These are phyloP conservation scores for Molanna angustata DNA, from an alignment of 2,888 invertebrate genomes.

Conservation along the genomic window DNA sequence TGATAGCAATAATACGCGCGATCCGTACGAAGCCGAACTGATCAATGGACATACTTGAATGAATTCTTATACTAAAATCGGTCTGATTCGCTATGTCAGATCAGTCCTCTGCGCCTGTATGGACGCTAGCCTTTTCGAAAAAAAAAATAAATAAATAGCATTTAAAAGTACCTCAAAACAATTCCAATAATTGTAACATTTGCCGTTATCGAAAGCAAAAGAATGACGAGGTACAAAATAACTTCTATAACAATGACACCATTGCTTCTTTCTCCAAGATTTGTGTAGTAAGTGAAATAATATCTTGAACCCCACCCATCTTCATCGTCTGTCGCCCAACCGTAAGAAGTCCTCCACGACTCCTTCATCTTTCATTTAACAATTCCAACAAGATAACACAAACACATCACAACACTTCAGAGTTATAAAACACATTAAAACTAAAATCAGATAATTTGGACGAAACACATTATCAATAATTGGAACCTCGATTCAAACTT, in stretches of 20 bases:
- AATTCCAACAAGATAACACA: neutral
- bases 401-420: neutral
- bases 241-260: conserved; percentile 43
- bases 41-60: too few relatives aligned
- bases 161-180: conserved; percentile 51
- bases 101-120: too few relatives aligned
- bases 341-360: conserved; percentile 48
- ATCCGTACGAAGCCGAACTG: too few relatives aligned
- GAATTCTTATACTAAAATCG: too few relatives aligned
- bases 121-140: too few relatives aligned
- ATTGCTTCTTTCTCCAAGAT: conserved; percentile 46
- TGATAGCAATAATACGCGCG: too few relatives aligned
- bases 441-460: too few relatives aligned
- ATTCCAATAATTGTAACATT: conserved; percentile 53
- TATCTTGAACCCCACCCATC: conserved; percentile 54
- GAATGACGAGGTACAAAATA: conserved; percentile 40
- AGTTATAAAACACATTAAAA: too few relatives aligned
- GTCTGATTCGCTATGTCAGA: too few relatives aligned
- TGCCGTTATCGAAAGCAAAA: conserved; percentile 50
- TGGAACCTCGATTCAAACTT: too few relatives aligned
- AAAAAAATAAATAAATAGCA: too few relatives aligned
- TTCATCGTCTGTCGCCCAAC: conserved; percentile 47
- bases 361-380: neutral
- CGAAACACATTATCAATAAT: too few relatives aligned
- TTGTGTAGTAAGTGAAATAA: conserved; percentile 57